Percentiles rank a stretch among this genome's conserved stretches.
Evolutionary conservation across 2,797 vertebrate genomes (phyloP).

Genomic region (Sylvia borin): DNA sequence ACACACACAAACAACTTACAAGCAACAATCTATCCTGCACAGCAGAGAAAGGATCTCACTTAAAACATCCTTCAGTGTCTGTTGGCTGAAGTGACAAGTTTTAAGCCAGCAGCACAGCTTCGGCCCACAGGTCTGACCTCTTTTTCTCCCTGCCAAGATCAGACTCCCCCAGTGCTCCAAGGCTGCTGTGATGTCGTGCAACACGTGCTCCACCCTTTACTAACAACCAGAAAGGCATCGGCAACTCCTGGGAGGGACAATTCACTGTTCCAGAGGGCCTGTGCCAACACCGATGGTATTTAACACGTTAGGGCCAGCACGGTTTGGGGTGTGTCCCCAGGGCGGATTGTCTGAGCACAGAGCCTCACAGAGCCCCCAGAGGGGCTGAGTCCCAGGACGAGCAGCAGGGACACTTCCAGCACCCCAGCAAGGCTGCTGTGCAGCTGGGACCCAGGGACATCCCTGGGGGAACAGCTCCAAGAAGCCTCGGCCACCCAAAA

Average conservation of each 20-base stretch:
- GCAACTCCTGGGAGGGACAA: neutral
- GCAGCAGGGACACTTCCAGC: neutral
- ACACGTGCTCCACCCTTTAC: neutral
- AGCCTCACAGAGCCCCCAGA: no score
- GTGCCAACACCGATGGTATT: neutral
- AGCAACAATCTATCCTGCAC: neutral
- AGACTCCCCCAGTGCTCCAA: neutral
- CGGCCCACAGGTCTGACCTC: neutral
- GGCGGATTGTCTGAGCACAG: neutral
- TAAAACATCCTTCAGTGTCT: neutral
- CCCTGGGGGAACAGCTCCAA: neutral
- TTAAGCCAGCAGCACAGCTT: neutral
- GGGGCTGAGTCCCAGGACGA: neutral
- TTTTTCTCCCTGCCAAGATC: neutral
- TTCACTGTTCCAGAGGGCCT: neutral
- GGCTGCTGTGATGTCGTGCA: neutral
- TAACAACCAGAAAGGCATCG: neutral
- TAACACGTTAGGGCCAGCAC: neutral
- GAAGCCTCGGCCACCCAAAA: neutral
- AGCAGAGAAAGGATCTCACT: neutral
- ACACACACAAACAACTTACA: neutral
- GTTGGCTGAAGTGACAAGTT: neutral
- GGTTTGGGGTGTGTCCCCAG: neutral
- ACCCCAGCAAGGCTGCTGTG: neutral
- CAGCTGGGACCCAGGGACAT: neutral